Conservation (phyloP, 2,888 invertebrate genomes). For the Ametastegia equiseti region DNA sequence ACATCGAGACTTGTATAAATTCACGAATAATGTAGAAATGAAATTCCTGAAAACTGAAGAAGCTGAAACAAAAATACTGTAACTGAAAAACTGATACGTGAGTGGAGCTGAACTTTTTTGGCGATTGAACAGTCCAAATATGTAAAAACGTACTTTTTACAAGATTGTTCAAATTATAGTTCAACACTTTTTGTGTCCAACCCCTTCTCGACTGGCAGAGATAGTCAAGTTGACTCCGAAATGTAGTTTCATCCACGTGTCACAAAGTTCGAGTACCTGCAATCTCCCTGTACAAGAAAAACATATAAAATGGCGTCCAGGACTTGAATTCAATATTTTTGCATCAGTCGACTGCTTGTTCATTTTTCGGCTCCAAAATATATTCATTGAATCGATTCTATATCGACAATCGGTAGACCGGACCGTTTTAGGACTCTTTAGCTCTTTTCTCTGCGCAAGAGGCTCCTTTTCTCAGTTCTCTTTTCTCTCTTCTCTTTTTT, state of each 20-base stretch:
- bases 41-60: neutral
- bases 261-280: neutral
- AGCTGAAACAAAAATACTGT: too few relatives aligned
- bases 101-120: too few relatives aligned
- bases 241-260: neutral
- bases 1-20: neutral
- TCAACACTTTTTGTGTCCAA: too few relatives aligned
- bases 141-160: too few relatives aligned
- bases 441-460: neutral
- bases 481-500: too few relatives aligned
- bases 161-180: too few relatives aligned
- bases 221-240: neutral
- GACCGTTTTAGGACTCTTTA: constrained; percentile 24
- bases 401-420: constrained; percentile 30
- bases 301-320: neutral
- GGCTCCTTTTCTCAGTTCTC: neutral
- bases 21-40: too few relatives aligned
- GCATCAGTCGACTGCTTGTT: constrained; percentile 21
- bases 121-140: too few relatives aligned
- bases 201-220: too few relatives aligned
- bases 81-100: too few relatives aligned
- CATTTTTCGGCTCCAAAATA: constrained; percentile 13
- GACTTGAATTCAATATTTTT: constrained; percentile 10
- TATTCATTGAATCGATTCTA: constrained; percentile 37
- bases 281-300: neutral